phyloP scores from a whole-genome alignment of 2,888 invertebrate species.

The Coelinius sp. region DNA sequence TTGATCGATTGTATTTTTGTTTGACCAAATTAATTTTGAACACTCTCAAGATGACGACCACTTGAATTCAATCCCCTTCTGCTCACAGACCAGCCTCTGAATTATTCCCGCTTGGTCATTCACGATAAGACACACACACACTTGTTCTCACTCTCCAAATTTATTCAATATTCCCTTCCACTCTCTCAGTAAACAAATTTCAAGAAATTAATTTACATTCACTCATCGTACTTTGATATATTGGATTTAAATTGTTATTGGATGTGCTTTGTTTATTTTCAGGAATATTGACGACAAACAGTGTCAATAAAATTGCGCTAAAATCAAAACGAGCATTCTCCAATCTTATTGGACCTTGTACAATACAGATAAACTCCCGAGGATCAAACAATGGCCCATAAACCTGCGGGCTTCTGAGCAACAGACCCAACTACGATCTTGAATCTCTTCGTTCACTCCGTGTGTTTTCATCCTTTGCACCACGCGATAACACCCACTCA shows the following conservation, averaged over 20 bases:
- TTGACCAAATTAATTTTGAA: conserved; percentile 59
- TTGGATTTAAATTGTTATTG: neutral
- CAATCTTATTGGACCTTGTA: conserved; percentile 35
- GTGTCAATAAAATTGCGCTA: conserved; percentile 33
- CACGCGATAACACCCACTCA: conserved; percentile 37
- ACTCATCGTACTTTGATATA: neutral
- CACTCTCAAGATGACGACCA: conserved; percentile 45
- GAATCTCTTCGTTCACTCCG: neutral
- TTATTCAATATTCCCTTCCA: conserved; percentile 10
- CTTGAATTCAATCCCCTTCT: conserved; percentile 1
- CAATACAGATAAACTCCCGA: conserved; percentile 32
- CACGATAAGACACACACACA: conserved; percentile 8
- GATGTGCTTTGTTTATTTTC: neutral
- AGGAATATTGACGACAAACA: conserved; percentile 21
- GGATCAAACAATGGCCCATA: conserved; percentile 40
- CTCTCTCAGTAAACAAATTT: conserved; percentile 1
- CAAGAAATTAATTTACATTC: conserved; percentile 1
- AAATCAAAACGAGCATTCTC: conserved; percentile 14
- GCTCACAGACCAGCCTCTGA: neutral
- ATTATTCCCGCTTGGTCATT: conserved; percentile 16
- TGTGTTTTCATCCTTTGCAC: conserved; percentile 18
- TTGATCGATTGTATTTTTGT: conserved; percentile 60
- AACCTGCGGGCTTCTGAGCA: conserved; percentile 33
- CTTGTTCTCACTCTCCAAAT: too few species aligned
- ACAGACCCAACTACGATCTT: conserved; percentile 27